Conservation (phyloP, 2,888 invertebrate species). For the Meteorus cinctellus region DNA sequence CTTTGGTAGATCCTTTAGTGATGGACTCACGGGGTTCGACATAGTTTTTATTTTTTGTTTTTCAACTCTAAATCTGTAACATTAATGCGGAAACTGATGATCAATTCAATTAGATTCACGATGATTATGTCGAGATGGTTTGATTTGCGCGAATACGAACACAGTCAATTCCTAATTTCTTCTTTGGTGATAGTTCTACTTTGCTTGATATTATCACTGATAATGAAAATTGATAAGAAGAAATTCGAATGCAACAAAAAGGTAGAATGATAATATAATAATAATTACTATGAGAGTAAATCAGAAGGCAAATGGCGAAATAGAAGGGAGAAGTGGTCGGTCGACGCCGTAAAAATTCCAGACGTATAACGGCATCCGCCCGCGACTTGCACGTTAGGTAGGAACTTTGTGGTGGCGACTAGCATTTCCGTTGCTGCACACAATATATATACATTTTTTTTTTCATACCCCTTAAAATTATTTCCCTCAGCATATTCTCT, state of each 20-base stretch:
- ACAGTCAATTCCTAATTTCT: no score
- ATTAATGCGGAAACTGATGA: background rate
- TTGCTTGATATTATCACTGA: background rate
- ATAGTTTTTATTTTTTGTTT: slow-evolving; percentile 56
- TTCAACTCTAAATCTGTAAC: slow-evolving; percentile 37
- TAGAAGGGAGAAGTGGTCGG: slow-evolving; percentile 38
- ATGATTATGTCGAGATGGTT: no score
- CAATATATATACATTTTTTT: slow-evolving; percentile 2
- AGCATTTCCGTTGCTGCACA: slow-evolving; percentile 49
- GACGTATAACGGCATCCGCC: slow-evolving; percentile 55
- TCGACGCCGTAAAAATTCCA: slow-evolving; percentile 54
- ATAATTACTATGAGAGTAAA: background rate
- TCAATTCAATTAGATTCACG: no score
- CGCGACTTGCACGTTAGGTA: slow-evolving; percentile 34
- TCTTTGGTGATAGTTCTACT: no score
- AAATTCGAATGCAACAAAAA: background rate
- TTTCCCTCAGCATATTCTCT: background rate
- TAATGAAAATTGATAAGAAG: background rate
- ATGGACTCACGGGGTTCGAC: slow-evolving; percentile 81
- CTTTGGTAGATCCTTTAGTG: slow-evolving; percentile 93
- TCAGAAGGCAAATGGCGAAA: background rate
- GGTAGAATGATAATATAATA: slow-evolving; percentile 6
- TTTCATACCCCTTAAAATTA: slow-evolving; percentile 1
- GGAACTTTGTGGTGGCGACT: slow-evolving; percentile 32
- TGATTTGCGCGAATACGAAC: no score